Evolutionary conservation across 64 coral and sea anemone species (phyloP), one percentile per base, ranked within the genome.

Genomic region (Actinia tenebrosa): DNA sequence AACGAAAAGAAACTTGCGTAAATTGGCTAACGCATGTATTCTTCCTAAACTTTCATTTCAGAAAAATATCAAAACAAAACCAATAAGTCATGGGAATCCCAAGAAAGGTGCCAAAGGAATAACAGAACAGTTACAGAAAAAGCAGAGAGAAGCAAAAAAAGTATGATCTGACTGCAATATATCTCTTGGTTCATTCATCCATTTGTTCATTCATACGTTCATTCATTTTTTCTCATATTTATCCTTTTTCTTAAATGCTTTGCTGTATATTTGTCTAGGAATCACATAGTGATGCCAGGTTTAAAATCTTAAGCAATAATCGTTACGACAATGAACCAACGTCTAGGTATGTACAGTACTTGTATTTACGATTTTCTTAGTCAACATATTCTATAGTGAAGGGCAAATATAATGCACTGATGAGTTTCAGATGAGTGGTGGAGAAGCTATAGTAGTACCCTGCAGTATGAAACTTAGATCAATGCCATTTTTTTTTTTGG

Each of bases 61-160:
- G 89, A 60, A 71, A 71, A 91, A 86, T 58, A 91, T 91, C 68
- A 82, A 90, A 42, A 86, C 84, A 16, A 71, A 91, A 26, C 85
- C 83, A 9, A 26, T 86, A 15, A 86, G 84, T 58, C 89, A 91
- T 86, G 89, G 79, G 52, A 80, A 91, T n/a, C 55, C 81, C 17
- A 77, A 71, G 11, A 92, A 89, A 89, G 42, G 69, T 42, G 11
- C 0, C 10, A 75, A 42, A 75, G 69, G 69, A 75, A 42, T 60
- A 27, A 30, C 47, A 60, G n/a, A 17, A 59, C 53, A 58, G 50
- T 10, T 84, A 42, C 53, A 84, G 23, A 59, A 55, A 53, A 58
- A 84, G 16, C 59, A 59, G 15, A 56, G 25, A 84, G 10, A 42
- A 84, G 82, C 82, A 20, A 55, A 84, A 59, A 75, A 30, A 42